Evolutionary conservation across 2,888 invertebrate species (phyloP).

Genomic region (Atrina japonica): DNA sequence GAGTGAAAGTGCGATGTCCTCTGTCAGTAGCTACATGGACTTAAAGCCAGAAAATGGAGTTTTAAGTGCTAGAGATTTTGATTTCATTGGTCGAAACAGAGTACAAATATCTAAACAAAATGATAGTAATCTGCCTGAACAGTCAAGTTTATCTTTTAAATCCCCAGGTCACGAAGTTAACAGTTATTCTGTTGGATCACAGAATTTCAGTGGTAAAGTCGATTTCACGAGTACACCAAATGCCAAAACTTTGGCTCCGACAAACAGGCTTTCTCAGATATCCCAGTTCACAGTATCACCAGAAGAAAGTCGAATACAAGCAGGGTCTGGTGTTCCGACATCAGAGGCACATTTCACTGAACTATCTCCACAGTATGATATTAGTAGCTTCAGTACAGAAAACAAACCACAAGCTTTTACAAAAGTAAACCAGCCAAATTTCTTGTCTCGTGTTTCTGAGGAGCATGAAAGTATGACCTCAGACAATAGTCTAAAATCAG

Average conservation of each 20-base stretch:
- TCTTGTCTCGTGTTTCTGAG: constrained; percentile 19
- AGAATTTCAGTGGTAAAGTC: constrained; percentile 22
- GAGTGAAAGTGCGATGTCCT: constrained; percentile 20
- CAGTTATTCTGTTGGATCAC: background rate
- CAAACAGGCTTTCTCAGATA: constrained; percentile 26
- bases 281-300: constrained; percentile 40
- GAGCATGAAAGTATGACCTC: constrained; percentile 36
- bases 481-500: constrained; percentile 27
- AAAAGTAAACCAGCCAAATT: constrained; percentile 8
- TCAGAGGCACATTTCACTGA: constrained; percentile 11
- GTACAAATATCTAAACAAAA: background rate
- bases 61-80: constrained; percentile 27
- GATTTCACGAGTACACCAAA: constrained; percentile 39
- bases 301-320: constrained; percentile 29
- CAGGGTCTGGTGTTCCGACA: constrained; percentile 21
- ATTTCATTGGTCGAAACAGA: constrained; percentile 32
- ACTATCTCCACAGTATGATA: constrained; percentile 8
- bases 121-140: background rate
- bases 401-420: constrained; percentile 32
- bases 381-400: background rate
- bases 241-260: background rate
- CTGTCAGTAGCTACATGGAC: constrained; percentile 37
- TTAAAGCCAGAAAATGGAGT: constrained; percentile 26
- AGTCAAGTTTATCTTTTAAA: background rate
- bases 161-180: background rate